Evolutionary conservation across 2,797 vertebrate genomes (phyloP).

Genomic region (Clangula hyemalis): DNA sequence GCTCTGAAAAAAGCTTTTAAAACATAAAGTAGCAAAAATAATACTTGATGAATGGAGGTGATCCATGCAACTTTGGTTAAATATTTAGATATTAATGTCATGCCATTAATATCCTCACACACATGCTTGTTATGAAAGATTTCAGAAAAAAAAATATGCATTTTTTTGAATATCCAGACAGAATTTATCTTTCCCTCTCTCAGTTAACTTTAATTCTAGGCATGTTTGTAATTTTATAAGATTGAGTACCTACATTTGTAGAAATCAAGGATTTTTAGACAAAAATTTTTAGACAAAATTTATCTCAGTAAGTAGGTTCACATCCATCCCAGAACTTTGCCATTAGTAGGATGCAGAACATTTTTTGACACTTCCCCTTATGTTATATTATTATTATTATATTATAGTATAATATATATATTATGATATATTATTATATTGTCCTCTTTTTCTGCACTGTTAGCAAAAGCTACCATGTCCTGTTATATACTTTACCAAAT

Average conservation of each 20-base stretch:
- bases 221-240: background rate
- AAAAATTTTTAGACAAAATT: background rate
- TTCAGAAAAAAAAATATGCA: background rate
- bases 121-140: background rate
- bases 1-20: background rate
- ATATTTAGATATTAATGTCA: background rate
- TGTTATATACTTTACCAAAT: background rate
- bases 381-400: background rate
- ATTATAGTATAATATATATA: no score
- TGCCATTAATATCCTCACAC: accelerated
- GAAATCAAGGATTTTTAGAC: background rate
- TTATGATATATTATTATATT: no score
- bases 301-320: background rate
- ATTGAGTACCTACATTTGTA: background rate
- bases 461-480: background rate
- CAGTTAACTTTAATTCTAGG: background rate
- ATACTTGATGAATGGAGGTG: background rate
- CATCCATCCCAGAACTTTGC: background rate
- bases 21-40: background rate
- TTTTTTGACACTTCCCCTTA: background rate
- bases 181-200: background rate
- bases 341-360: background rate
- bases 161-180: background rate
- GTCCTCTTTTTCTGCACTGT: background rate
- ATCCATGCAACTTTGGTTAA: background rate